Evolutionary conservation across 2,797 vertebrate genomes (phyloP).

Genomic region (Urocyon cinereoargenteus): DNA sequence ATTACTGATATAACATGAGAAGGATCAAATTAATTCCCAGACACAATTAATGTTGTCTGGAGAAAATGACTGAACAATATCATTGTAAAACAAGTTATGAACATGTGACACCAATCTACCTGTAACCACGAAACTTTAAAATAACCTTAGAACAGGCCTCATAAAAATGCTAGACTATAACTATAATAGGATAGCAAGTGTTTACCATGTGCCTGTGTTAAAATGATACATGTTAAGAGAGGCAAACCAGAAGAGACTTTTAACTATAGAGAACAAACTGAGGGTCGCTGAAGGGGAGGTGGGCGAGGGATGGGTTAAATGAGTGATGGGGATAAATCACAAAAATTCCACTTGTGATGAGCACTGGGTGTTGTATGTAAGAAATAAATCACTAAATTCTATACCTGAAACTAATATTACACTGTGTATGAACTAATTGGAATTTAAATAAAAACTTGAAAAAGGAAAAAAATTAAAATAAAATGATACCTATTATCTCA

Average conservation of each 20-base stretch:
- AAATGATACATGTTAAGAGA: background rate
- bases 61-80: background rate
- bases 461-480: background rate
- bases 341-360: background rate
- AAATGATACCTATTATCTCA: background rate
- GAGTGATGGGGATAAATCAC: background rate
- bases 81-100: conserved; percentile 32
- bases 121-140: background rate
- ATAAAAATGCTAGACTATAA: conserved; percentile 22
- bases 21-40: conserved; percentile 23
- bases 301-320: background rate
- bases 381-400: background rate
- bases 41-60: background rate
- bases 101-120: background rate
- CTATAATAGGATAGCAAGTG: background rate
- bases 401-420: background rate
- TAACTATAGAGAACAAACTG: background rate
- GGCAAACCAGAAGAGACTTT: background rate
- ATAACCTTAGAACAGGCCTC: background rate
- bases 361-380: background rate
- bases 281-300: background rate
- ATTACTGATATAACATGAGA: background rate
- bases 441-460: background rate
- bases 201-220: background rate
- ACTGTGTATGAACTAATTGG: background rate